Percentiles rank a stretch among this genome's conserved stretches.
phyloP scores from a whole-genome alignment of 2,888 invertebrate genomes.

The Eupithecia subumbrata region DNA sequence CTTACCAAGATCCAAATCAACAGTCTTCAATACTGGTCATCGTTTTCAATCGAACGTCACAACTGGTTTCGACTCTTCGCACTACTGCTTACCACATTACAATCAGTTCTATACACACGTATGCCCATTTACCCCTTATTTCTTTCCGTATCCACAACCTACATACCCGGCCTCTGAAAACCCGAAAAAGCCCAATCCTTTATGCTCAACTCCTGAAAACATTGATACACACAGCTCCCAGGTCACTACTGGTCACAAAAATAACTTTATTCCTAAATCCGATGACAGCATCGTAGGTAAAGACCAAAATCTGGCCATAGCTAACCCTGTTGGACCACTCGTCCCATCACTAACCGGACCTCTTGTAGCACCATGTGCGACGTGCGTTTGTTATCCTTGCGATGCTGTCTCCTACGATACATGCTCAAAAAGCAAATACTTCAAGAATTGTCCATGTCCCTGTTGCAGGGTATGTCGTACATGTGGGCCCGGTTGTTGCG shows the following conservation, averaged over 20 bases:
- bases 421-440: constrained; percentile 33
- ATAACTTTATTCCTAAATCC: not conserved
- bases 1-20: constrained; percentile 45
- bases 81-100: not conserved
- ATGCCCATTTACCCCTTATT: not conserved
- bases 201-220: not conserved
- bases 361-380: not conserved
- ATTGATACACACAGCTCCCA: not conserved
- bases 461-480: constrained; percentile 46
- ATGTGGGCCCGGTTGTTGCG: constrained; percentile 15
- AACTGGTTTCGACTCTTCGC: not conserved
- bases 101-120: not conserved
- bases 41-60: constrained; percentile 3
- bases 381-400: constrained; percentile 18
- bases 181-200: not conserved
- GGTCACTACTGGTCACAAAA: not conserved
- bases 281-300: not conserved
- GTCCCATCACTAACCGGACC: not conserved
- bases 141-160: not conserved
- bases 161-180: not conserved
- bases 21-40: constrained; percentile 37
- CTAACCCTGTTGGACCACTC: not conserved
- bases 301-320: not conserved
- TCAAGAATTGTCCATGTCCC: constrained; percentile 38
- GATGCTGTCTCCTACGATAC: constrained; percentile 37